phyloP scores from a whole-genome alignment of 2,888 invertebrate species.

The Noctua comes region DNA sequence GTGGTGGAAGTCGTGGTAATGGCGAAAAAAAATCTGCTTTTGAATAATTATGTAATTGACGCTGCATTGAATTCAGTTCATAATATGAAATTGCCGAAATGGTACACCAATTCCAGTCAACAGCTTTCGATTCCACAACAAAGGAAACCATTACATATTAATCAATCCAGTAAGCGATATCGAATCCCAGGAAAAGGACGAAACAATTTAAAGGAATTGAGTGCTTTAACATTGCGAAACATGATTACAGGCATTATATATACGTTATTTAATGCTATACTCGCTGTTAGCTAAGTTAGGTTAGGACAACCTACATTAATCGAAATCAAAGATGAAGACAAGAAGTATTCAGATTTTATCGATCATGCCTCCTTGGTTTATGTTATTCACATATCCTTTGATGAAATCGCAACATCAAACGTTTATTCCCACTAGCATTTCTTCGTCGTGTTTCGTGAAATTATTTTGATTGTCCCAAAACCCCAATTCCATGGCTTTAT shows the following conservation, averaged over 20 bases:
- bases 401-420: background rate
- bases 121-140: background rate
- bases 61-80: background rate
- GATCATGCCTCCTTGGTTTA: background rate
- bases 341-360: background rate
- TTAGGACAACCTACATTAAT: background rate
- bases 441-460: background rate
- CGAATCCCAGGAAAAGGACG: background rate
- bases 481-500: background rate
- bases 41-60: background rate
- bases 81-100: background rate
- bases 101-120: background rate
- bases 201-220: background rate
- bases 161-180: background rate
- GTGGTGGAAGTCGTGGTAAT: slow-evolving; percentile 57
- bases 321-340: background rate
- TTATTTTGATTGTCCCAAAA: background rate
- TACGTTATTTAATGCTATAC: background rate
- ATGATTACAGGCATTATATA: background rate
- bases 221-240: background rate
- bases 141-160: background rate
- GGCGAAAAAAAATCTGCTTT: slow-evolving; percentile 24
- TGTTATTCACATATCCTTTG: background rate
- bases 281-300: background rate
- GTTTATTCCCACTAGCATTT: too few species aligned